Conservation (phyloP, 2,888 invertebrate genomes). For the Geophilus truncorum region DNA sequence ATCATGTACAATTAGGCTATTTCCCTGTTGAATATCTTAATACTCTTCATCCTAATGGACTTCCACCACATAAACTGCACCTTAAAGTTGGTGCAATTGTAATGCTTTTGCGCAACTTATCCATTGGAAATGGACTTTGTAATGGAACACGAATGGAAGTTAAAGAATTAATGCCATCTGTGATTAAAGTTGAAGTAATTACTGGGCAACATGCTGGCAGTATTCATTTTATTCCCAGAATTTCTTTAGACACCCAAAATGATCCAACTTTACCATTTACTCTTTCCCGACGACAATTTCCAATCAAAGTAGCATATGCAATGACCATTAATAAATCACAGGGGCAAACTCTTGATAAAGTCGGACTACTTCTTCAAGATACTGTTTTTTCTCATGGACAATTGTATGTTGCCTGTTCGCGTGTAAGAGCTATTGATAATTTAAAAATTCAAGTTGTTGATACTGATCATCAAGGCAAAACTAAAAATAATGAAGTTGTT, state of each 20-base stretch:
- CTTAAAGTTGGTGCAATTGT: background rate
- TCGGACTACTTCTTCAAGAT: background rate
- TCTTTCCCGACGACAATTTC: background rate
- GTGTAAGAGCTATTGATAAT: background rate
- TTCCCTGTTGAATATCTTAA: background rate
- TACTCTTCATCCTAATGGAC: background rate
- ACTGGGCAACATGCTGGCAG: background rate
- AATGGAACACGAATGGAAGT: background rate
- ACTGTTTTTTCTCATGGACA: background rate
- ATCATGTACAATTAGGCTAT: background rate
- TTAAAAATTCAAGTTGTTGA: background rate
- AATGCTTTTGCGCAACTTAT: background rate
- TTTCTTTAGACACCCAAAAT: background rate
- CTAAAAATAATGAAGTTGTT: too few species aligned
- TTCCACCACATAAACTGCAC: background rate
- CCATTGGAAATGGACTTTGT: background rate
- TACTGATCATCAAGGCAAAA: too few species aligned
- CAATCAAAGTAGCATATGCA: background rate
- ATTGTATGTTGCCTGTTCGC: background rate
- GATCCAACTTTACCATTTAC: background rate
- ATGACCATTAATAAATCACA: background rate
- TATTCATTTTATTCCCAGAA: background rate
- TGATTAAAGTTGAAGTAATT: background rate
- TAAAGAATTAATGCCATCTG: background rate
- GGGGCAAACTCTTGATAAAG: background rate